Conservation (phyloP, 2,888 invertebrate genomes). For the Stramonita haemastoma region DNA sequence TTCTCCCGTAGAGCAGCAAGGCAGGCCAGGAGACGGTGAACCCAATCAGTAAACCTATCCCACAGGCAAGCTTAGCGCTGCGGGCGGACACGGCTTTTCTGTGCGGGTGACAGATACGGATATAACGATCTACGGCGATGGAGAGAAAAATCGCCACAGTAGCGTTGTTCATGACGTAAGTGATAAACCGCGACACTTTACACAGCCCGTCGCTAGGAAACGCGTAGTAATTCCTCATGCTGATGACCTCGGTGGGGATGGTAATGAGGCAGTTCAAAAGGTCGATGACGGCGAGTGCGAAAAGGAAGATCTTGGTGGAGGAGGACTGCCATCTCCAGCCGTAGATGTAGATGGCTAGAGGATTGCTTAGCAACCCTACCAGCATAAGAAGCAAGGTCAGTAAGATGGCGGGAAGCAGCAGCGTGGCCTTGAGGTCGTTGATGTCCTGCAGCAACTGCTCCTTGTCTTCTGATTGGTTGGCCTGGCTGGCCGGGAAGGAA, state of each 20-base stretch:
- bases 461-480: conserved; percentile 38
- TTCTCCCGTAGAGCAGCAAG: conserved; percentile 51
- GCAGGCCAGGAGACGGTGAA: conserved; percentile 54
- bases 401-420: conserved; percentile 48
- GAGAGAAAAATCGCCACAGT: conserved; percentile 51
- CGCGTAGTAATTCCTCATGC: conserved; percentile 51
- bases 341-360: conserved; percentile 52
- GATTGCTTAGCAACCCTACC: conserved; percentile 50
- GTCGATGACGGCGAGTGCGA: conserved; percentile 49
- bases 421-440: conserved; percentile 45
- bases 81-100: conserved; percentile 41
- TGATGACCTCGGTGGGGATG: conserved; percentile 53
- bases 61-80: conserved; percentile 51
- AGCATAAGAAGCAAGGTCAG: conserved; percentile 49
- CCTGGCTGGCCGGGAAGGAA: not conserved
- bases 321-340: conserved; percentile 53
- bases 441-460: conserved; percentile 36
- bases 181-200: conserved; percentile 53
- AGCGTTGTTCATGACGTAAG: conserved; percentile 54
- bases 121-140: conserved; percentile 55
- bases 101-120: conserved; percentile 54
- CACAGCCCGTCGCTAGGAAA: conserved; percentile 52
- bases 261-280: conserved; percentile 53
- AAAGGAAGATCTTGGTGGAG: conserved; percentile 51
- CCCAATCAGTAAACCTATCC: conserved; percentile 48